phyloP scores from a whole-genome alignment of 2,888 invertebrate genomes.

The Drosophila barbarae region DNA sequence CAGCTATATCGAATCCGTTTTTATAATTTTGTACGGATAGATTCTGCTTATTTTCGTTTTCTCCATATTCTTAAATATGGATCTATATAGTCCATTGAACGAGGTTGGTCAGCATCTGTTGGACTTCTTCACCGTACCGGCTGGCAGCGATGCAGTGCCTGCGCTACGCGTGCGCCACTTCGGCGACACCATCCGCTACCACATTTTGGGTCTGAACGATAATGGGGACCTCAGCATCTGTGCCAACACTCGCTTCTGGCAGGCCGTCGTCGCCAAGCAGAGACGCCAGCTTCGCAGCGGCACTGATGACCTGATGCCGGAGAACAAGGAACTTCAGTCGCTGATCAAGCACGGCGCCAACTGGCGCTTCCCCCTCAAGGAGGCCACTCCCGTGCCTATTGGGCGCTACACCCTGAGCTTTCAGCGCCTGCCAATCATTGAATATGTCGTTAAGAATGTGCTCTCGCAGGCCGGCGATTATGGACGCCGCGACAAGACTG shows the following conservation, averaged over 20 bases:
- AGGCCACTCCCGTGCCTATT: constrained; percentile 36
- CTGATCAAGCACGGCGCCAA: constrained; percentile 47
- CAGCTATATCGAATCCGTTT: not conserved
- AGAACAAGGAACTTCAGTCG: constrained; percentile 16
- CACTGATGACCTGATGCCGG: constrained; percentile 22
- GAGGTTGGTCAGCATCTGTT: constrained; percentile 31
- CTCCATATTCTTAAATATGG: constrained; percentile 2
- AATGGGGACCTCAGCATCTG: constrained; percentile 85
- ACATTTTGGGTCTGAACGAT: constrained; percentile 81
- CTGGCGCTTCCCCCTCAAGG: constrained; percentile 64
- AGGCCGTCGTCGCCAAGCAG: constrained; percentile 70
- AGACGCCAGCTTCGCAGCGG: constrained; percentile 38
- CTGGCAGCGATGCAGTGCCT: not conserved
- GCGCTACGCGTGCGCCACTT: constrained; percentile 12
- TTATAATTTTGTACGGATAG: not conserved
- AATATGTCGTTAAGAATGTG: constrained; percentile 51
- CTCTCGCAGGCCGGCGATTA: constrained; percentile 36
- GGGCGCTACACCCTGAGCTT: constrained; percentile 68
- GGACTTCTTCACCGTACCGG: constrained; percentile 26
- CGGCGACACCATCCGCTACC: constrained; percentile 74
- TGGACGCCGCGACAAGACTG: constrained; percentile 31
- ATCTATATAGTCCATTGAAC: not conserved
- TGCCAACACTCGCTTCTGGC: constrained; percentile 83
- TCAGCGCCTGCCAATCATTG: constrained; percentile 51
- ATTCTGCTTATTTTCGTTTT: not conserved